A percentile compares a stretch with the other conserved stretches of the same genome.
Evolutionary conservation across 64 coral and sea anemone species (phyloP).

Genomic region (Exaiptasia diaphana): DNA sequence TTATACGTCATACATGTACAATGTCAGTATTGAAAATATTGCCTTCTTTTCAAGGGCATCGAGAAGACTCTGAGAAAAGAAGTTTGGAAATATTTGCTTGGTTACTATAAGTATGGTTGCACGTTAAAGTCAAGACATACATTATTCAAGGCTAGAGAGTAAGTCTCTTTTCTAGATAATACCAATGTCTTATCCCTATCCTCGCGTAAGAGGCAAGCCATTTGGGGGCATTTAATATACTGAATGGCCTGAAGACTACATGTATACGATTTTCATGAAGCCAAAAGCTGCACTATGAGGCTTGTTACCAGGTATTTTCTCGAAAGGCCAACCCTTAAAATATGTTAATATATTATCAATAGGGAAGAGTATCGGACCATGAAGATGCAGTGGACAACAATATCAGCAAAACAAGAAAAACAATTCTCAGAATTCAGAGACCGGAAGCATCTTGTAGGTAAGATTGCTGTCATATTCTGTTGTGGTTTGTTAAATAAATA

Average conservation of each 20-base stretch:
- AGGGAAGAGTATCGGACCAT: slow-evolving; percentile 91
- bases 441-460: slow-evolving; percentile 90
- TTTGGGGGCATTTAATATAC: no score
- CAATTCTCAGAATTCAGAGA: slow-evolving; percentile 83
- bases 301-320: no score
- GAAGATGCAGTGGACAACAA: slow-evolving; percentile 91
- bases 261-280: no score
- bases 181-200: neutral
- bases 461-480: no score
- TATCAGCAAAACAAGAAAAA: slow-evolving; percentile 81
- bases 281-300: no score
- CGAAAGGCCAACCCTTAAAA: no score
- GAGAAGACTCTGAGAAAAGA: slow-evolving; percentile 71
- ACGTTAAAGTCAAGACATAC: slow-evolving; percentile 61
- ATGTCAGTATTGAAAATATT: neutral
- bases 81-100: slow-evolving; percentile 88
- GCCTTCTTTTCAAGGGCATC: slow-evolving; percentile 49
- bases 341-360: neutral
- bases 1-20: neutral
- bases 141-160: slow-evolving; percentile 59
- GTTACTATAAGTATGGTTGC: slow-evolving; percentile 86
- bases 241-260: no score
- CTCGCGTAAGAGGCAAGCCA: no score
- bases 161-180: neutral
- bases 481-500: no score